Percentiles rank a stretch among this genome's conserved stretches.
phyloP scores from a whole-genome alignment of 2,888 invertebrate genomes.

The Ornithoptera alexandrae region DNA sequence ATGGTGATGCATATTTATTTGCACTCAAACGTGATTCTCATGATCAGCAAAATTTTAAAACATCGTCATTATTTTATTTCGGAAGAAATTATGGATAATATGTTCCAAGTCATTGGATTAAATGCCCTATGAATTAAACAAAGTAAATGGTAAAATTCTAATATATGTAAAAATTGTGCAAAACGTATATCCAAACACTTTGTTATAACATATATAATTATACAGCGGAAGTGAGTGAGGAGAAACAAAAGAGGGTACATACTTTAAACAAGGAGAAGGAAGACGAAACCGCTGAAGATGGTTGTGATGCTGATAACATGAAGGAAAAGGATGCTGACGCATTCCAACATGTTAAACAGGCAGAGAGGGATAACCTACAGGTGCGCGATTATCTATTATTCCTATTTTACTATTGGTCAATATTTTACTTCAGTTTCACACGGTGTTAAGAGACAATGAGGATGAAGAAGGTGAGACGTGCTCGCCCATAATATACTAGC shows the following conservation, averaged over 20 bases:
- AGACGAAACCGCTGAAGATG: constrained; percentile 68
- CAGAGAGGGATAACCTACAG: constrained; percentile 86
- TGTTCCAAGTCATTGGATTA: no score
- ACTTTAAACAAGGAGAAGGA: constrained; percentile 77
- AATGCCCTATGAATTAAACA: no score
- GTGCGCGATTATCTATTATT: constrained; percentile 50
- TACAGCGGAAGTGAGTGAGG: constrained; percentile 81
- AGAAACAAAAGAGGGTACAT: constrained; percentile 81
- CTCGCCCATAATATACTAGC: no score
- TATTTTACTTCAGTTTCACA: neutral
- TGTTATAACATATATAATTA: neutral
- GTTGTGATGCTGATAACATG: constrained; percentile 63
- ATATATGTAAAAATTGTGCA: neutral
- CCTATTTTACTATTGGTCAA: neutral
- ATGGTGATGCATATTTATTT: no score
- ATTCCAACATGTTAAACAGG: constrained; percentile 92
- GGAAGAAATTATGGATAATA: no score
- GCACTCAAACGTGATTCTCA: no score
- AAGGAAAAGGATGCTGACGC: constrained; percentile 80
- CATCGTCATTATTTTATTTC: no score
- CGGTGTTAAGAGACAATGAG: no score
- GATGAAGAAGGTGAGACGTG: no score
- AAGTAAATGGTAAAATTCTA: neutral
- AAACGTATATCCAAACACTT: neutral
- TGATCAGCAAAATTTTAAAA: no score